Conservation (phyloP, 35 echinoderm and acorn worm genomes). For the Apostichopus californicus region DNA sequence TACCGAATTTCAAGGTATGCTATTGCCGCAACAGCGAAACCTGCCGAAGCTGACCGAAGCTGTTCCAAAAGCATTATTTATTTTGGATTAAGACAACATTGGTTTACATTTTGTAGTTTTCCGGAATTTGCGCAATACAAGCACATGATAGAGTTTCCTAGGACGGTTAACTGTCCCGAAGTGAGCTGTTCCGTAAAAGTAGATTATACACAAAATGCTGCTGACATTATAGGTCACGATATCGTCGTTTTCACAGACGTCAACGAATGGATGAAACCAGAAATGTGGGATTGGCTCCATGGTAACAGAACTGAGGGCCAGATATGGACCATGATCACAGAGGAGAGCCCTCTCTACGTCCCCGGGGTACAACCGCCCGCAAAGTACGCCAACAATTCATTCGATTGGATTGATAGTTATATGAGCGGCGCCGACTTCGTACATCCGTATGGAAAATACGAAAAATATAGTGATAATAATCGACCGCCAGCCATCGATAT, state of each 20-base stretch:
- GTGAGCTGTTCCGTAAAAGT: background rate
- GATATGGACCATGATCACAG: slow-evolving; percentile 41
- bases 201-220: background rate
- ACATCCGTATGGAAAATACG: slow-evolving; percentile 18
- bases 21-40: background rate
- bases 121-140: slow-evolving; percentile 27
- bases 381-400: slow-evolving; percentile 5
- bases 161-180: background rate
- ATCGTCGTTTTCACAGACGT: slow-evolving; percentile 15
- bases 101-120: slow-evolving; percentile 24
- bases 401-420: slow-evolving; percentile 32
- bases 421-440: slow-evolving; percentile 6
- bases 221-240: background rate
- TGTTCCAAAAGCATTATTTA: slow-evolving; percentile 9
- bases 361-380: slow-evolving; percentile 17
- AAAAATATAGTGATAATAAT: background rate
- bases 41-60: no score
- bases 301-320: background rate
- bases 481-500: slow-evolving; percentile 4
- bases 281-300: slow-evolving; percentile 45
- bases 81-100: slow-evolving; percentile 26
- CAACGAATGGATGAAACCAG: background rate
- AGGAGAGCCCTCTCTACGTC: slow-evolving; percentile 43
- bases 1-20: background rate
- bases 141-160: slow-evolving; percentile 36